Evolutionary conservation across 2,113 vertebrate genomes (phyloP).

Genomic region (Tragelaphus strepsiceros): DNA sequence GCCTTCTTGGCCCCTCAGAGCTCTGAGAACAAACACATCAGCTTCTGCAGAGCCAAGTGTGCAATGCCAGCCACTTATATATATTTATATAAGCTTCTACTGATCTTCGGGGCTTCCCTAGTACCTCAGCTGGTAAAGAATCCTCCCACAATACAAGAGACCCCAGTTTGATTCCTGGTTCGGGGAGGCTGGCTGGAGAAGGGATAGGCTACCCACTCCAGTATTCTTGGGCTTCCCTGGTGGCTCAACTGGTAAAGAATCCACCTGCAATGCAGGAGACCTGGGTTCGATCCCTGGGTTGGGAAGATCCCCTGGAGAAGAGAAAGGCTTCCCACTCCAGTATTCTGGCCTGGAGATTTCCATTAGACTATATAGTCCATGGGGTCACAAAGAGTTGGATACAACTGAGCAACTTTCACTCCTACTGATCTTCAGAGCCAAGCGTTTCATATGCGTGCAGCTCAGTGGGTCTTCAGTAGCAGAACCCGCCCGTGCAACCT

Average conservation of each 20-base stretch:
- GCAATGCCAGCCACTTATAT: background rate
- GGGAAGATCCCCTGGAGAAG: no score
- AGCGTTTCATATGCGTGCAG: accelerated
- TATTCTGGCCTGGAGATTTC: background rate
- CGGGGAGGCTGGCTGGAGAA: background rate
- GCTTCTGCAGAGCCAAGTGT: background rate
- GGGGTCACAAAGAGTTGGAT: accelerated
- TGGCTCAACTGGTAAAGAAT: no score
- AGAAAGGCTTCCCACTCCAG: background rate
- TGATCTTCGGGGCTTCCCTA: background rate
- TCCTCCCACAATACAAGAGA: accelerated
- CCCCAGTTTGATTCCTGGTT: accelerated
- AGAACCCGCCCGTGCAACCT: background rate
- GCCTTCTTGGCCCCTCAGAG: background rate
- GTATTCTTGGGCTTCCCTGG: no score
- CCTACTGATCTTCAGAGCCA: background rate
- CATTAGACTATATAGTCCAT: background rate
- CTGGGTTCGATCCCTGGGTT: no score
- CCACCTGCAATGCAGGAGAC: no score
- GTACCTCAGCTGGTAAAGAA: background rate
- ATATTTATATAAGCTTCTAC: background rate
- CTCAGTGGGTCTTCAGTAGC: background rate
- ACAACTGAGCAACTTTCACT: background rate
- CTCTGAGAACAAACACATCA: background rate
- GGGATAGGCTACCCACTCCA: background rate